Evolutionary conservation across 1,140 invertebrate genomes (phyloP).

Genomic region (Neoseiulus cucumeris): DNA sequence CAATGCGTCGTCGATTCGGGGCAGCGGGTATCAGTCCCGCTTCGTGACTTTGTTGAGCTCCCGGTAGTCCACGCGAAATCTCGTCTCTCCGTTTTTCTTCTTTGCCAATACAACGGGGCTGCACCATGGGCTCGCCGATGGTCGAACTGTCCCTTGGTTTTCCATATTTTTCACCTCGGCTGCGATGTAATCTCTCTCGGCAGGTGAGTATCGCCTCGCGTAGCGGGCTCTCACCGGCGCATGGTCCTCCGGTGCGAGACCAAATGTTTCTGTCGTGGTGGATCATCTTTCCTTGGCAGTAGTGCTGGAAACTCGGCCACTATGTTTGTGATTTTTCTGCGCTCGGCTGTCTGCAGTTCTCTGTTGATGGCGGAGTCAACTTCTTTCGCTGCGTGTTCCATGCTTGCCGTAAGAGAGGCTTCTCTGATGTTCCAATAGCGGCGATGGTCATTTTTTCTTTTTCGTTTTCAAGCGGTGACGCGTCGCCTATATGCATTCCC

Average conservation of each 20-base stretch:
- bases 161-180: conserved; percentile 22
- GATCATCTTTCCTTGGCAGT: neutral
- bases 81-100: conserved; percentile 29
- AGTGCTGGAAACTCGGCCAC: neutral
- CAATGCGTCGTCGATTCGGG: conserved; percentile 28
- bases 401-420: too few species aligned
- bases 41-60: conserved; percentile 25
- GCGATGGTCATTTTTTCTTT: too few species aligned
- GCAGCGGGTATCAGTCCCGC: conserved; percentile 12
- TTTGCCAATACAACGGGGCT: conserved; percentile 28
- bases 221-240: conserved; percentile 17
- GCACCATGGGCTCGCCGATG: conserved; percentile 26
- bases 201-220: neutral
- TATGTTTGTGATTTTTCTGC: neutral
- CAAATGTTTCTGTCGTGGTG: neutral
- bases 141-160: conserved; percentile 23
- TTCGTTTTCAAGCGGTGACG: too few species aligned
- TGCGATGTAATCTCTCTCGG: neutral
- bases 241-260: conserved; percentile 20
- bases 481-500: too few species aligned
- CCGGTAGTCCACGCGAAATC: conserved; percentile 31
- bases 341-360: neutral
- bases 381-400: too few species aligned
- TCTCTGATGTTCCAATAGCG: too few species aligned
- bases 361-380: neutral